Base-by-base conservation (phyloP, 1,140 invertebrate genomes). In the Whitmania pigra region DNA sequence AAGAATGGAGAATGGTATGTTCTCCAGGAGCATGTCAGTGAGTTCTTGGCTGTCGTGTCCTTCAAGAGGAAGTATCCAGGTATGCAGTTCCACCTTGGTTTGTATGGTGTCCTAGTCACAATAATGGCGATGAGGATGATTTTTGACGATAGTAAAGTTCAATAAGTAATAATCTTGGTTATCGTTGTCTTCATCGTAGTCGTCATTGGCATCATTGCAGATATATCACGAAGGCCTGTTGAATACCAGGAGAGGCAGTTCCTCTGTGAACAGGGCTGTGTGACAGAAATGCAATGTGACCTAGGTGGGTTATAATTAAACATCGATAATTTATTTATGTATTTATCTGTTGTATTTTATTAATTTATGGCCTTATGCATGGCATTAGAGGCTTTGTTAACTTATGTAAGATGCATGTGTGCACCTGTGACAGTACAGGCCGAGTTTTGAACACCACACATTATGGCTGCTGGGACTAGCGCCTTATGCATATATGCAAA, bases 21-120 rank as follows among this genome's bases (percentile, higher is more conserved):
- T 87, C 86, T 94, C 63, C 92, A 94, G 78, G 92, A 94, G 82
- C 91, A 95, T 83, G 88, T 97, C 66, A 90, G 91, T 0, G 89
- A 93, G 77, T 97, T 90, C 82, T 84, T 97, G 29, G 90, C 89
- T 20, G 89, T 97, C 20, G 95, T 94, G 78, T 94, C 92, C 49
- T 97, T 97, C 80, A 95, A 95, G 81, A 85, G 93, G 75, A 92
- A 93, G 80, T 96, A 97, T 83, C 93, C 93, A 77, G 80, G 81
- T 82, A 72, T 25, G 25, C 49, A 6, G 15, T 55, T 73, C n/a
- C 15, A 7, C 43, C 15, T 13, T 25, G 40, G 15, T 53, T 13
- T 49, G 9, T 11, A 49, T 11, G 9, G 13, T 49, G 15, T 49
- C 31, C 15, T 49, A 49, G 15, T 49, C 5, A 15, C 13, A 13